Base-by-base conservation (phyloP, 2,888 invertebrate genomes). In the Smittia sp. region DNA sequence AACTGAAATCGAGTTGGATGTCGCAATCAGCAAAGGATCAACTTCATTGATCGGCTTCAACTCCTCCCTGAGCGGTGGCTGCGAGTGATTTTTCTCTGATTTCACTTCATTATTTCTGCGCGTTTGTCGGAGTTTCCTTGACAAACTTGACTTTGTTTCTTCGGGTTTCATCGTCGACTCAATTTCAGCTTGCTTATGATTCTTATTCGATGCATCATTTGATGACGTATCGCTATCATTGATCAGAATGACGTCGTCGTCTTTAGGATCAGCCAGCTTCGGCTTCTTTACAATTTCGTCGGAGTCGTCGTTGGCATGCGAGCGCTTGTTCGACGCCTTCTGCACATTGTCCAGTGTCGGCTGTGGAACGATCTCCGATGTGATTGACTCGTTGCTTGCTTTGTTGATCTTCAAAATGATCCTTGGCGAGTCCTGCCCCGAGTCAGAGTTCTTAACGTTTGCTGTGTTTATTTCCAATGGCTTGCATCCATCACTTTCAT, bases 401-500 rank as follows among this genome's bases (percentile, higher is more conserved):
- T 88, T 88, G 79, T 88, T 87, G 77, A 88, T 88, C 81, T 88
- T 88, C 77, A 88, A 81, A 76, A 88, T 87, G 76, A 88, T 88
- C 78, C 88, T 79, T 74, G 85, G 85, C 27, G 85, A 85, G 78
- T 85, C 85, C 80, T 84, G 84, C 62, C 83, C 74, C 3, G 78
- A 78, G 74, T 77, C 78, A 13, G 76, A 76, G 74, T 76, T 75
- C 74, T 76, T 72, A 22, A 76, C 58, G 24, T 46, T 27, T n/a
- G 67, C 11, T 13, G 73, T 73, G 54, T 73, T 73, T n/a, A 76
- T 76, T 73, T 76, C 75, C 20, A 74, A 74, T 4, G 76, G 74
- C 65, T 63, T 63, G 38, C 9, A 58, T 6, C 32, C 54, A 9
- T 32, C 32, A n/a, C n/a, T 32, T 9, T 70, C 58, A 3, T 54